Conservation (phyloP, 2,888 invertebrate genomes). For the Pseudococcus jackbeardsleyi region DNA sequence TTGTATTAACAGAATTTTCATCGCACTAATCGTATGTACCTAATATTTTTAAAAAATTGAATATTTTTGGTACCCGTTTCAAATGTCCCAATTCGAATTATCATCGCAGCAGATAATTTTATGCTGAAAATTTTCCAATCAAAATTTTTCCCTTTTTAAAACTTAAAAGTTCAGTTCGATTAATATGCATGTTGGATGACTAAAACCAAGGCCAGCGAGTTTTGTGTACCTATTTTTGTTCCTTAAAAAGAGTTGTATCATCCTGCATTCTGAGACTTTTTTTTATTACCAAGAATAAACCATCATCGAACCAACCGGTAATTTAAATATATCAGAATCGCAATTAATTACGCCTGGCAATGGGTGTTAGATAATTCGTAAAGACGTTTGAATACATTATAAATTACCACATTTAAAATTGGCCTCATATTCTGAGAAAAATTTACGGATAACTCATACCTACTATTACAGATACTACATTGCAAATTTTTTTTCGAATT, state of each 20-base stretch:
- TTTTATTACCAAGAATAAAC: constrained; percentile 26
- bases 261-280: constrained; percentile 52
- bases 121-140: neutral
- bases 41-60: no score
- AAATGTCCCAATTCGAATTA: no score
- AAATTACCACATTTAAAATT: constrained; percentile 46
- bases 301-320: constrained; percentile 35
- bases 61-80: no score
- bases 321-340: constrained; percentile 45
- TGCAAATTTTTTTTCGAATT: neutral
- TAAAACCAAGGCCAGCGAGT: constrained; percentile 26
- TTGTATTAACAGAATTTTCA: no score
- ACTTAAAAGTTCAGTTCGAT: neutral
- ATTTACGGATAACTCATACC: neutral
- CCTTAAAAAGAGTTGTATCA: constrained; percentile 45
- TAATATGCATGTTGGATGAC: constrained; percentile 14
- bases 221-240: neutral
- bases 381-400: constrained; percentile 44
- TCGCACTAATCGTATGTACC: no score
- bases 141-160: neutral
- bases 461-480: neutral
- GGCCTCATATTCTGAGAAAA: constrained; percentile 40
- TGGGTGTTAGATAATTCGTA: constrained; percentile 37
- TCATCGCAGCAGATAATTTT: no score
- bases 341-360: constrained; percentile 45